phyloP scores from a whole-genome alignment of 2,113 vertebrate species.

The Hyla sarda region DNA sequence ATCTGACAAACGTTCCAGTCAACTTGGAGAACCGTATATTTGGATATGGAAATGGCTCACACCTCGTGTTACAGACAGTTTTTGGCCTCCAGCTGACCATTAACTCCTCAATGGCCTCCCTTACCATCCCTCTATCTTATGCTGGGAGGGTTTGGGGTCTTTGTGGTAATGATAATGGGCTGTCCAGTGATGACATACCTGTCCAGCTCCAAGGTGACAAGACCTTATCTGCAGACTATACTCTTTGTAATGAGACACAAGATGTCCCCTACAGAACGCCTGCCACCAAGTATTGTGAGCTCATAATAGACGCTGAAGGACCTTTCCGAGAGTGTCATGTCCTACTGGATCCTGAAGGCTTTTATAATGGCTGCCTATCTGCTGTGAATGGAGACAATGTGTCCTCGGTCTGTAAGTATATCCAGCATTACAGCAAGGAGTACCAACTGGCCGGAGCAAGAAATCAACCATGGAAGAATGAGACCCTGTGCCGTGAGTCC shows the following conservation, averaged over 20 bases:
- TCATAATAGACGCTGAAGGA: not conserved
- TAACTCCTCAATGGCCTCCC: not conserved
- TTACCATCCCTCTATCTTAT: not conserved
- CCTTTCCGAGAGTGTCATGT: not conserved
- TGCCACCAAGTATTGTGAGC: constrained; percentile 8
- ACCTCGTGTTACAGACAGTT: not conserved
- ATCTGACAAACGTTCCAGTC: not conserved
- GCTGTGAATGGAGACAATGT: constrained; percentile 41
- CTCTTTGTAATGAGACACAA: not conserved
- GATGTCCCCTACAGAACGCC: no score
- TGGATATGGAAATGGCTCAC: not conserved
- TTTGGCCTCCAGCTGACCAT: not conserved
- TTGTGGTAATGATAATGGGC: not conserved
- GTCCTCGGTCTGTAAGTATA: not conserved
- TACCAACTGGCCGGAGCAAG: not conserved
- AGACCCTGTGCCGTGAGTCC: constrained; percentile 7
- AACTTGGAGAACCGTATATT: not conserved
- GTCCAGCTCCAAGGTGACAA: no score
- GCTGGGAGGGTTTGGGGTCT: constrained; percentile 10
- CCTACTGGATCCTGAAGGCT: constrained; percentile 15
- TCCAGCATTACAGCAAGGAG: not conserved
- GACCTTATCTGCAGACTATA: not conserved
- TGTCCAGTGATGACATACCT: not conserved
- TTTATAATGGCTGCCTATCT: constrained; percentile 55
- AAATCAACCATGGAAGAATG: constrained; percentile 1